Evolutionary conservation across 2,888 invertebrate genomes (phyloP).

Genomic region (Didymodactylos carnosus): DNA sequence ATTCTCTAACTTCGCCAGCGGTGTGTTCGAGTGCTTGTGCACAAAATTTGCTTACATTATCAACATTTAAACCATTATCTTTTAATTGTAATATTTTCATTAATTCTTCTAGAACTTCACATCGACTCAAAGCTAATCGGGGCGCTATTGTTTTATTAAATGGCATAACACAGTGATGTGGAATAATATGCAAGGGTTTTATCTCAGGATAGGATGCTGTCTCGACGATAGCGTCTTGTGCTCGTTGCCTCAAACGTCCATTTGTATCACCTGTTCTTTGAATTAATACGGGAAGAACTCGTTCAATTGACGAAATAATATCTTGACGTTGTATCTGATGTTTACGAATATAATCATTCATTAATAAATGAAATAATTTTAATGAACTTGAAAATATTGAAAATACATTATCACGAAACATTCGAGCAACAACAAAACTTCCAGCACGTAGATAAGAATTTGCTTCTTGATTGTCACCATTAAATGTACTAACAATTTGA

Average conservation of each 20-base stretch:
- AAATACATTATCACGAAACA: conserved; percentile 28
- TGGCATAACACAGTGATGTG: conserved; percentile 29
- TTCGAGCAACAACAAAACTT: conserved; percentile 25
- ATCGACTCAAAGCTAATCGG: conserved; percentile 27
- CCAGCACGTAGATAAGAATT: conserved; percentile 25
- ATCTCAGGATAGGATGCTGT: conserved; percentile 29
- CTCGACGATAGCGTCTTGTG: conserved; percentile 28
- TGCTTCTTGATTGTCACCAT: conserved; percentile 26
- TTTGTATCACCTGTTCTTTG: conserved; percentile 30
- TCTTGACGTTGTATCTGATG: conserved; percentile 24
- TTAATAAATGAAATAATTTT: conserved; percentile 15
- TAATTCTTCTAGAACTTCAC: conserved; percentile 27
- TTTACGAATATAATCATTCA: conserved; percentile 15
- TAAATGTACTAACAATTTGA: conserved; percentile 24
- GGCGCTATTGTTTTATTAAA: conserved; percentile 27
- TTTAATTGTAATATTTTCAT: conserved; percentile 22
- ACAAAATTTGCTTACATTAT: conserved; percentile 16
- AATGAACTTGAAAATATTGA: conserved; percentile 13
- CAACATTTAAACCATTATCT: conserved; percentile 15
- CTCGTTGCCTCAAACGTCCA: conserved; percentile 26
- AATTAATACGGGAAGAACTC: conserved; percentile 25
- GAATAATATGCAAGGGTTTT: conserved; percentile 17
- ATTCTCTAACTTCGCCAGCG: conserved; percentile 28
- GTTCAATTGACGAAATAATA: conserved; percentile 24
- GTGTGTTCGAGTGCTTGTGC: conserved; percentile 15